Conservation (phyloP, 2,113 vertebrate genomes). For the Illadopsis cleaveri region DNA sequence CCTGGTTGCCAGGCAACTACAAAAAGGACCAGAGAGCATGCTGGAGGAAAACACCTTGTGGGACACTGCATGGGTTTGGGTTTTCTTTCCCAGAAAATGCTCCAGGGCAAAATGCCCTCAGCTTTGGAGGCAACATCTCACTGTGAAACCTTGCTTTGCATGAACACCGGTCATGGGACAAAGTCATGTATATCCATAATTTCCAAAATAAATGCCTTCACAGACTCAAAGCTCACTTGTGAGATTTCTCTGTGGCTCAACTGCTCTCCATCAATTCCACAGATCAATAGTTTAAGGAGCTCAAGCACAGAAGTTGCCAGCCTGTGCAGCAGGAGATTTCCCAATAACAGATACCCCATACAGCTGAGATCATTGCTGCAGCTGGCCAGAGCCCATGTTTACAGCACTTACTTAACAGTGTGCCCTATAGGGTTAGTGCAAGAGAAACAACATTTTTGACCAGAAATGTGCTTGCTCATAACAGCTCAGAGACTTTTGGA, state of each 20-base stretch:
- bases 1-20: conserved; percentile 56
- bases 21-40: neutral
- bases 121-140: rapidly evolving
- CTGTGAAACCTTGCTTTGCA: neutral
- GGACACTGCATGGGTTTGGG: neutral
- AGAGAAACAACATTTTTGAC: neutral
- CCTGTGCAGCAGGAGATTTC: neutral
- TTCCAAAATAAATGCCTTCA: neutral
- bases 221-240: neutral
- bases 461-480: neutral
- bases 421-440: neutral
- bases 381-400: neutral
- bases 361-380: neutral
- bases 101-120: neutral
- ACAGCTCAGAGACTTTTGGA: neutral
- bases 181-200: neutral
- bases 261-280: neutral
- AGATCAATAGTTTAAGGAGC: neutral
- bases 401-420: neutral
- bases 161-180: rapidly evolving
- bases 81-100: neutral
- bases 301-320: neutral
- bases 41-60: neutral
- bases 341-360: neutral
- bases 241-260: neutral